Conservation (phyloP, 2,113 vertebrate species). For the Erythrocercus mccallii region DNA sequence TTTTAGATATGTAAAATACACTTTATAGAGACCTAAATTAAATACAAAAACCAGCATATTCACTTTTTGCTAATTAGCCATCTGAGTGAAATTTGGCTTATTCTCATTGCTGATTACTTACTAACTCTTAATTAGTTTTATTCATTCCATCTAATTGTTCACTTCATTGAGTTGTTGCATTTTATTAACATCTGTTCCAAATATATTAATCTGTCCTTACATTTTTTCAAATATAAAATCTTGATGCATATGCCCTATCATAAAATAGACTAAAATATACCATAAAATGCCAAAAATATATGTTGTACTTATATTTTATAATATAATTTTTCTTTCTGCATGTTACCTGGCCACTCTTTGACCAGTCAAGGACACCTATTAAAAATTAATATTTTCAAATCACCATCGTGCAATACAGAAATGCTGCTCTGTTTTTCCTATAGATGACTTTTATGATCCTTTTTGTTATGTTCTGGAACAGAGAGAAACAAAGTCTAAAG, state of each 20-base stretch:
- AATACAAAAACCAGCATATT: neutral
- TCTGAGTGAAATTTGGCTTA: neutral
- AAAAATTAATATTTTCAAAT: neutral
- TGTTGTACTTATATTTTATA: neutral
- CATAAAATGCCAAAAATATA: neutral
- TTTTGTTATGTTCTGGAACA: neutral
- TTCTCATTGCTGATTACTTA: neutral
- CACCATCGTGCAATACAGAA: accelerated
- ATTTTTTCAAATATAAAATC: neutral
- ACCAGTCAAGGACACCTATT: neutral
- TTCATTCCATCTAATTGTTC: neutral
- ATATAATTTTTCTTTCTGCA: neutral
- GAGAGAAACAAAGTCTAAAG: neutral
- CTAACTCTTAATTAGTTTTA: neutral
- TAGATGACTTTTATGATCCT: neutral
- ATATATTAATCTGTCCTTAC: neutral
- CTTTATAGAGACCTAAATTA: neutral
- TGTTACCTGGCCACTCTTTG: neutral
- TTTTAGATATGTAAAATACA: neutral
- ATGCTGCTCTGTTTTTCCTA: neutral
- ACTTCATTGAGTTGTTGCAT: neutral
- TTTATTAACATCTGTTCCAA: neutral
- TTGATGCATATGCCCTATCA: accelerated
- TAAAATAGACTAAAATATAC: neutral
- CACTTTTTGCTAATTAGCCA: neutral